These are phyloP conservation scores for Hippoglossus hippoglossus DNA, from an alignment of 2,797 vertebrate genomes.

Conservation along the genomic window DNA sequence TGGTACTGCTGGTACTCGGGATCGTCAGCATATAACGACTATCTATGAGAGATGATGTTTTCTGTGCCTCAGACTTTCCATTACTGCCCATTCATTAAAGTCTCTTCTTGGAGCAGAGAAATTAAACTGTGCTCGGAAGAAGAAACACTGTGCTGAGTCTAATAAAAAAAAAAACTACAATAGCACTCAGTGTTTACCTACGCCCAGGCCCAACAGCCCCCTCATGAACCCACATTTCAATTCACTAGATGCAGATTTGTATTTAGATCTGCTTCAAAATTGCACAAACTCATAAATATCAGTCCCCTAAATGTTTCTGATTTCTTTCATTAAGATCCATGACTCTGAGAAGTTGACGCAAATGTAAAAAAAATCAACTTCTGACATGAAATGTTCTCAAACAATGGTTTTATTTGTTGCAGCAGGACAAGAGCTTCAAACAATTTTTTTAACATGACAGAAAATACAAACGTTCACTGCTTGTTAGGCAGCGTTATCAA, in stretches of 20 bases:
- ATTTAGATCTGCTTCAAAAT: no score
- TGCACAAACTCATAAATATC: no score
- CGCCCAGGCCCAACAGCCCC: no score
- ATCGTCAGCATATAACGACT: background rate
- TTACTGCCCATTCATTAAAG: background rate
- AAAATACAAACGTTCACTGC: slow-evolving; percentile 11
- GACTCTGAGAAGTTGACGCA: no score
- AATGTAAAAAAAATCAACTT: background rate
- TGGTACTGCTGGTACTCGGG: background rate
- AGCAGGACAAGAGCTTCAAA: slow-evolving; percentile 27
- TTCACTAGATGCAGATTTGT: no score
- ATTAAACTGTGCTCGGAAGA: background rate
- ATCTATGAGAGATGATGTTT: no score
- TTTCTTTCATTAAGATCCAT: no score
- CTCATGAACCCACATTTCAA: no score
- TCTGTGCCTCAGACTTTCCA: background rate
- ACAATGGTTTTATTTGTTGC: slow-evolving; percentile 49
- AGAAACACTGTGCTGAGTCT: background rate
- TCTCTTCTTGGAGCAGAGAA: background rate
- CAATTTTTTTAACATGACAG: background rate
- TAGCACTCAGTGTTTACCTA: no score
- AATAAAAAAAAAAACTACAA: background rate
- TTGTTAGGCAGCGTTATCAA: slow-evolving; percentile 15
- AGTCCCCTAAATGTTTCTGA: no score
- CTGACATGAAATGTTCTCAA: slow-evolving; percentile 13